Base-by-base conservation (phyloP, 92 coral and sea anemone genomes). In the Plumapathes pennacea region DNA sequence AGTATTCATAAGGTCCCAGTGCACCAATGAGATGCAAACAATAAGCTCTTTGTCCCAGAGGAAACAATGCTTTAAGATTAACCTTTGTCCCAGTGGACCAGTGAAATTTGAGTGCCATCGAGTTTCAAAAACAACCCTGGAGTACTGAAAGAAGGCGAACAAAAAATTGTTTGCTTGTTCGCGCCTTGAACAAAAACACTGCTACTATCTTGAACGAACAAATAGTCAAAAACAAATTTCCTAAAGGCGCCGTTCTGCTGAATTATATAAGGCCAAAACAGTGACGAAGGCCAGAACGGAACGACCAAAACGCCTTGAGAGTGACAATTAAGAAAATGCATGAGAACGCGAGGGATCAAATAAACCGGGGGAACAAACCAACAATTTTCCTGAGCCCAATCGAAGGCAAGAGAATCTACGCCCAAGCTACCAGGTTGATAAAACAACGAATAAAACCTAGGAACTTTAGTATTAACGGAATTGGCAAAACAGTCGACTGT, bases 111-210 rank as follows among this genome's bases (percentile, higher is more conserved):
- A 23, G 50, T 24, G 5, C 64, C 2, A 12, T 58, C 38, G 11
- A 38, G 50, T 10, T 26, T 60, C 53, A 70, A 54, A 46, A 83
- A 63, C 24, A 26, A 19, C 14, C 76, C 81, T 2, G 80, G 66
- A 44, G 52, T 71, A 30, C 57, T 83, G 56, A 71, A 71, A 4
- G 53, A 36, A 5, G 64, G 62, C 3, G 85, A 83, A 11, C 85
- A 84, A 57, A 77, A 83, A 13, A 73, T 31, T 14, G 76, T 38
- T 38, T 69, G 41, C 45, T 83, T 83, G 54, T 83, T 71, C 0
- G 59, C 64, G 20, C 85, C 84, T 1, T 83, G 85, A 23, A 67
- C 81, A 57, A 64, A 83, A 23, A 77, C 81, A 8, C 71, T 72
- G 18, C 43, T 64, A 10, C 81, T 81, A 45, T 70, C 63, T 23